These are phyloP conservation scores for Tipula unca DNA, from an alignment of 2,888 invertebrate genomes.

Conservation along the genomic window DNA sequence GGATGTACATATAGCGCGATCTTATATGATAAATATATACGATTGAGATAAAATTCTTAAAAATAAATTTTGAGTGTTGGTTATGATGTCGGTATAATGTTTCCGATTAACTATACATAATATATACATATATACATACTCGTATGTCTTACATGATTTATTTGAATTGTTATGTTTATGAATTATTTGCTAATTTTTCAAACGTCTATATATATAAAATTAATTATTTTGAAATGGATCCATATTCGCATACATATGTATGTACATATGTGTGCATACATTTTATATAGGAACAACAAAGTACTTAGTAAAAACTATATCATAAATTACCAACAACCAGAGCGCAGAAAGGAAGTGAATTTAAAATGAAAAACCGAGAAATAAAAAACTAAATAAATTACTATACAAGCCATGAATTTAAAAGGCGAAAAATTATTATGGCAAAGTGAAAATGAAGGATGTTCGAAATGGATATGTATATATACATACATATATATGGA, in stretches of 20 bases:
- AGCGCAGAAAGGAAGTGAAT: slow-evolving; percentile 3
- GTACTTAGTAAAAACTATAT: not conserved
- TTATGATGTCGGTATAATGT: not conserved
- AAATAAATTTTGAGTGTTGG: not conserved
- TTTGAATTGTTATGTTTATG: not conserved
- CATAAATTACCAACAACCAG: not conserved
- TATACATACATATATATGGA: not conserved
- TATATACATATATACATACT: not conserved
- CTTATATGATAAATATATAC: not conserved
- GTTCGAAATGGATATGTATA: not conserved
- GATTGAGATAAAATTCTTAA: slow-evolving; percentile 8
- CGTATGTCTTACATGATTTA: not conserved
- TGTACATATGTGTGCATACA: not conserved
- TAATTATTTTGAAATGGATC: not conserved
- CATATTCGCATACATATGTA: not conserved
- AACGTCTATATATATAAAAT: not conserved
- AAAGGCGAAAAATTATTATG: slow-evolving; percentile 8
- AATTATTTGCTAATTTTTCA: not conserved
- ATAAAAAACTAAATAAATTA: not conserved
- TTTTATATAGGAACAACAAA: not conserved
- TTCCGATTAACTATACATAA: too few relatives aligned
- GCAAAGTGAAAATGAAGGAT: not conserved
- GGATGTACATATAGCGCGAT: not conserved
- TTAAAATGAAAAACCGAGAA: not conserved
- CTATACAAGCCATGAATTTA: not conserved